phyloP scores from a whole-genome alignment of 2,888 invertebrate genomes.

The Melieria picta region DNA sequence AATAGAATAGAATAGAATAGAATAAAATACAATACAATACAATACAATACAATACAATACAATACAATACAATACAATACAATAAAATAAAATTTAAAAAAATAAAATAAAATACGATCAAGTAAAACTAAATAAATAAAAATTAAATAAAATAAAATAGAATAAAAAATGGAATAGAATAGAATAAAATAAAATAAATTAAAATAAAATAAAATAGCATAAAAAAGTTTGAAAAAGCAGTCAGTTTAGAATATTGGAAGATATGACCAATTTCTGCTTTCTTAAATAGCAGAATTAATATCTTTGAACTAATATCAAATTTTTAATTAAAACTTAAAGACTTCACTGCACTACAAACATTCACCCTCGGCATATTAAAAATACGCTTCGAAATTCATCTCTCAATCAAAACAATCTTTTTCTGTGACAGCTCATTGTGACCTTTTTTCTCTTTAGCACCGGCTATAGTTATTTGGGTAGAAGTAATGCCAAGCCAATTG shows the following conservation, averaged over 20 bases:
- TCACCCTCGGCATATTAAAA: too few relatives aligned
- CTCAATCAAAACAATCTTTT: constrained; percentile 3
- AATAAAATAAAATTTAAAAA: not conserved
- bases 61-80: not conserved
- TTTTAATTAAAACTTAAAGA: not conserved
- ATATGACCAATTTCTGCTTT: not conserved
- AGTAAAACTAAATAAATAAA: not conserved
- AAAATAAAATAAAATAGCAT: not conserved
- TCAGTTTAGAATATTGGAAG: not conserved
- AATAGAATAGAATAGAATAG: not conserved
- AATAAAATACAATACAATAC: not conserved
- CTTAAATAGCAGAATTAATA: not conserved
- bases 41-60: not conserved
- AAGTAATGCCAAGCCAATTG: constrained; percentile 46
- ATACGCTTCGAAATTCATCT: too few relatives aligned
- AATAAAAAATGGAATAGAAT: not conserved
- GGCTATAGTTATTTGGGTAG: not conserved
- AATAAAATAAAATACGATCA: not conserved
- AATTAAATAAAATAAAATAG: not conserved
- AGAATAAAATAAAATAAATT: not conserved
- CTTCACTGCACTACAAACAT: too few relatives aligned
- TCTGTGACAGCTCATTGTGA: too few relatives aligned
- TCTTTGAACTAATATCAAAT: not conserved
- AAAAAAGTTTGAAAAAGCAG: not conserved
- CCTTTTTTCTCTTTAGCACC: not conserved